Base-by-base conservation (phyloP, 2,888 invertebrate genomes). In the Oscheius sp. region DNA sequence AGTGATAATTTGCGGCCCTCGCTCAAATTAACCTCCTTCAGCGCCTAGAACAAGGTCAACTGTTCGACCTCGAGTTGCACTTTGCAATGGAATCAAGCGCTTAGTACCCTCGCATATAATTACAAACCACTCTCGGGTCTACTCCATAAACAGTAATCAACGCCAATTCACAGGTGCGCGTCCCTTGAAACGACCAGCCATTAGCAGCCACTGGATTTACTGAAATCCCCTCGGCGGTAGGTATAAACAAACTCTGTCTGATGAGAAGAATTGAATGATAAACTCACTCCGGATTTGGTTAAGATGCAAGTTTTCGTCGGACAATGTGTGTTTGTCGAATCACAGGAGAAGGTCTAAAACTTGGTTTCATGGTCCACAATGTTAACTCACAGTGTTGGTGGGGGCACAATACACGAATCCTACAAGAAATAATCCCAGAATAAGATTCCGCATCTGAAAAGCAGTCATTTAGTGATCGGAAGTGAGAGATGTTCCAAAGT, bases 71-170 rank as follows among this genome's bases (percentile, higher is more conserved):
- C 60, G 60, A 35, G 5, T 42, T 21, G 33, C 35, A n/a, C 60
- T 60, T 60, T 42, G 29, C n/a, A 7, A n/a, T 33, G 60, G 42
- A 42, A 42, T 42, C 32, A 58, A 42, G 10, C 70, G 58, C 48
- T 70, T 70, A 59, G 50, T 62, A 51, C 29, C 21, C 42, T 33
- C 70, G 70, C 63, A 51, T 60, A 53, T 72, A 72, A 72, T 72
- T 72, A 62, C 62, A 72, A 60, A 55, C 60, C 72, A 62, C 72
- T 62, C 72, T 62, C 42, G 72, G 55, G 10, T 37, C 48, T 47
- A 37, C n/a, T 42, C 33, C 62, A 47, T 72, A 72, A 72, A 72
- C 62, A 72, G 53, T 72, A 72, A 72, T 72, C 72, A 63, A 48
- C 29, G 29, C 11, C 32, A 35, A 68, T 51, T 68, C 51, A 48